Conservation (phyloP, 1,140 invertebrate species). For the Drosophila rufa region DNA sequence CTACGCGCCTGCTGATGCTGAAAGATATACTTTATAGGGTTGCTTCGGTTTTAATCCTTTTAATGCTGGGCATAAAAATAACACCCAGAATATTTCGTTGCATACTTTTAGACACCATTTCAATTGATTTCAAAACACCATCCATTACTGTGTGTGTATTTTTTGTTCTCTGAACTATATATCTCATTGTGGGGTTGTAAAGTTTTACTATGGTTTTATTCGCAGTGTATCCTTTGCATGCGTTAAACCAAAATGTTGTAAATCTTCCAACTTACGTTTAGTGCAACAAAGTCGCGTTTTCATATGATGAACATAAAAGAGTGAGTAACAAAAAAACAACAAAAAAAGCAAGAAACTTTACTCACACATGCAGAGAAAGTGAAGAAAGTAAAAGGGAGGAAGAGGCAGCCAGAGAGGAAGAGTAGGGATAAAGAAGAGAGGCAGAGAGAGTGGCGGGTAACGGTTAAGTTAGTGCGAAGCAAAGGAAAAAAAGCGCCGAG, state of each 20-base stretch:
- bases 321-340: constrained; percentile 41
- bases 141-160: background rate
- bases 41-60: no score
- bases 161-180: background rate
- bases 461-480: constrained; percentile 48
- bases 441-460: constrained; percentile 24
- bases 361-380: constrained; percentile 40
- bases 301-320: constrained; percentile 72
- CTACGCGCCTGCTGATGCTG: no score
- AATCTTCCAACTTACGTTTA: constrained; percentile 73
- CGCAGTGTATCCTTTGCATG: constrained; percentile 33
- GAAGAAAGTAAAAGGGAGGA: constrained; percentile 17
- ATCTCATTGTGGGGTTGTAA: background rate
- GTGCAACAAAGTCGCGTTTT: constrained; percentile 79
- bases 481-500: constrained; percentile 56
- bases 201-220: background rate
- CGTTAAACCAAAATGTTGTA: constrained; percentile 73
- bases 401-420: constrained; percentile 1
- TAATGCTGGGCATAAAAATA: no score
- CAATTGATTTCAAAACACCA: background rate
- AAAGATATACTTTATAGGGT: background rate
- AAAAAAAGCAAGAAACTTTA: constrained; percentile 8
- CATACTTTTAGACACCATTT: background rate
- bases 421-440: background rate
- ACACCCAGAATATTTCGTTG: no score